Percentiles rank a stretch among this genome's conserved stretches.
phyloP scores from a whole-genome alignment of 2,113 vertebrate genomes.

The Pagrus major region DNA sequence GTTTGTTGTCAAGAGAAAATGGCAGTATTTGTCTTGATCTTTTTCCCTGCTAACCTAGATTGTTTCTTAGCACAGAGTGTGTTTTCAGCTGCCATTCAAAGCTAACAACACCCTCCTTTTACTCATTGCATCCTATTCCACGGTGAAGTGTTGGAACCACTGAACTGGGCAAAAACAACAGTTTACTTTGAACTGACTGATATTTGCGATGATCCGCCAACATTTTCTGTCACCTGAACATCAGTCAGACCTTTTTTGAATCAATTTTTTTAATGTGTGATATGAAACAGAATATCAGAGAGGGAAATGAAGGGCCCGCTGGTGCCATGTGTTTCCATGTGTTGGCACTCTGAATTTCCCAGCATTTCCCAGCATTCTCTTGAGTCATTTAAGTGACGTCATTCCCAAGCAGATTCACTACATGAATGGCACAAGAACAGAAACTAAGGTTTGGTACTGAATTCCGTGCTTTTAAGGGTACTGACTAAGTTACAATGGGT shows the following conservation, averaged over 20 bases:
- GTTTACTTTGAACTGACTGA: neutral
- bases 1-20: slow-evolving; percentile 21
- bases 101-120: slow-evolving; percentile 6
- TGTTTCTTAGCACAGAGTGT: neutral
- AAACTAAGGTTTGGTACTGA: no score
- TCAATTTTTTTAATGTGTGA: neutral
- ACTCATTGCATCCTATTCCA: neutral
- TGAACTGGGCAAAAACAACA: neutral
- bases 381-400: neutral
- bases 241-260: neutral
- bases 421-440: no score
- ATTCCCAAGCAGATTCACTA: neutral
- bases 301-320: neutral
- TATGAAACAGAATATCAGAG: neutral
- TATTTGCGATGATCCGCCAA: neutral
- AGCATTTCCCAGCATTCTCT: neutral
- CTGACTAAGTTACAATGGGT: no score
- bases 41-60: neutral
- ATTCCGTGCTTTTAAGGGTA: no score
- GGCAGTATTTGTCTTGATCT: slow-evolving; percentile 19
- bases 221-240: neutral
- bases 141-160: neutral
- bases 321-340: neutral
- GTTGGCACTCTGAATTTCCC: neutral
- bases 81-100: slow-evolving; percentile 30